phyloP scores from a whole-genome alignment of 2,797 vertebrate species.

The Oreochromis grahami region DNA sequence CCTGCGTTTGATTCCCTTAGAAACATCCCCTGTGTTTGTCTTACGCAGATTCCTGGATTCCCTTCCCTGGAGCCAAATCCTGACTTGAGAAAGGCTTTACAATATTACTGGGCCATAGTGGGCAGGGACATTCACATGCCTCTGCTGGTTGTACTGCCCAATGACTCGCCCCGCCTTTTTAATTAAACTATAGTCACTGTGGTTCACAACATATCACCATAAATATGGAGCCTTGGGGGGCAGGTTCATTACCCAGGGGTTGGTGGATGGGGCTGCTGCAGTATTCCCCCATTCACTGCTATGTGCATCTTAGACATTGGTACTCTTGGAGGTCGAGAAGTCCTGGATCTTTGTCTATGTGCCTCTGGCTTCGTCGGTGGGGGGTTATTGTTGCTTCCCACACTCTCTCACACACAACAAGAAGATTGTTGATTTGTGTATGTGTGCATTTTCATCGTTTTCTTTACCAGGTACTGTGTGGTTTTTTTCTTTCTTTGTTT shows the following conservation, averaged over 20 bases:
- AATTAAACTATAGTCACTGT: too few species aligned
- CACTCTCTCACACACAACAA: background rate
- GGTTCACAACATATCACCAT: too few species aligned
- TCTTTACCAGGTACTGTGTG: background rate
- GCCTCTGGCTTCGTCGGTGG: background rate
- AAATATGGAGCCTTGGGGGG: background rate
- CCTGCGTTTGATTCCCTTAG: too few species aligned
- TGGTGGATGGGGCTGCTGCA: background rate
- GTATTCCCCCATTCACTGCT: background rate
- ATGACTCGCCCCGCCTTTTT: too few species aligned
- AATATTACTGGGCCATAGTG: background rate
- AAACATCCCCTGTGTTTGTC: background rate
- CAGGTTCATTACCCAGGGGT: accelerated
- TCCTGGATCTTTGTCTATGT: background rate
- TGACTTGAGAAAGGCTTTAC: background rate
- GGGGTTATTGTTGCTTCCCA: background rate
- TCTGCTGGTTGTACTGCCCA: too few species aligned
- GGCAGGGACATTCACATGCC: background rate
- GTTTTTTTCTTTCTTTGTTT: background rate
- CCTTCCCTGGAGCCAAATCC: background rate
- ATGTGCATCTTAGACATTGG: background rate
- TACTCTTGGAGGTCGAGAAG: background rate
- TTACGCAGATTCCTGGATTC: background rate
- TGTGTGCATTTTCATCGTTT: background rate
- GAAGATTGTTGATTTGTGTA: background rate